Conservation (phyloP, 1,140 invertebrate species). For the Phocides pigmalion region DNA sequence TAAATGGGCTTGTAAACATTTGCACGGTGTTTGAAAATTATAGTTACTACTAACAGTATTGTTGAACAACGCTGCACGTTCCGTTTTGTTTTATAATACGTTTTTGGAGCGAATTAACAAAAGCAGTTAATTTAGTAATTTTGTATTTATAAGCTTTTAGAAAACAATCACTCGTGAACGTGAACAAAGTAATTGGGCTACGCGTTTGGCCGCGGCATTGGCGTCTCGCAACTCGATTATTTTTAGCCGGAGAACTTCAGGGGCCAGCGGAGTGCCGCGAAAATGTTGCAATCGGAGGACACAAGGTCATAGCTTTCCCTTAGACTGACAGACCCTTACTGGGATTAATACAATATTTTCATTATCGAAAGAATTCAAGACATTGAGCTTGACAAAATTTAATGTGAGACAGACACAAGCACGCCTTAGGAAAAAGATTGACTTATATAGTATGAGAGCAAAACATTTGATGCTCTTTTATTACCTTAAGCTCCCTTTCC, state of each 20-base stretch:
- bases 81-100: neutral
- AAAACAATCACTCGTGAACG: conserved; percentile 32
- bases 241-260: conserved; percentile 49
- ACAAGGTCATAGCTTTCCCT: conserved; percentile 30
- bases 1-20: neutral
- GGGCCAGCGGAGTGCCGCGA: conserved; percentile 35
- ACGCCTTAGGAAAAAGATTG: no score
- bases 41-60: neutral
- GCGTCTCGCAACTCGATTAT: conserved; percentile 48
- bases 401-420: no score
- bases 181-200: conserved; percentile 49
- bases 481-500: no score
- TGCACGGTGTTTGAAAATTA: neutral
- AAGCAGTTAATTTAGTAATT: conserved; percentile 2
- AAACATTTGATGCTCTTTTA: no score
- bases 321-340: neutral
- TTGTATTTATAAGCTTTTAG: conserved; percentile 19
- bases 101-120: conserved; percentile 5
- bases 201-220: conserved; percentile 52
- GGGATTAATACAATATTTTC: no score
- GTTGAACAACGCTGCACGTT: neutral
- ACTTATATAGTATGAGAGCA: no score
- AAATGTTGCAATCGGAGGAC: conserved; percentile 40
- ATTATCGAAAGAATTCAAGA: no score
- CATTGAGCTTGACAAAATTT: no score